Evolutionary conservation across 1,140 invertebrate species (phyloP), one percentile per base, ranked within the genome.

Genomic region (Trichomalopsis sarcophagae): DNA sequence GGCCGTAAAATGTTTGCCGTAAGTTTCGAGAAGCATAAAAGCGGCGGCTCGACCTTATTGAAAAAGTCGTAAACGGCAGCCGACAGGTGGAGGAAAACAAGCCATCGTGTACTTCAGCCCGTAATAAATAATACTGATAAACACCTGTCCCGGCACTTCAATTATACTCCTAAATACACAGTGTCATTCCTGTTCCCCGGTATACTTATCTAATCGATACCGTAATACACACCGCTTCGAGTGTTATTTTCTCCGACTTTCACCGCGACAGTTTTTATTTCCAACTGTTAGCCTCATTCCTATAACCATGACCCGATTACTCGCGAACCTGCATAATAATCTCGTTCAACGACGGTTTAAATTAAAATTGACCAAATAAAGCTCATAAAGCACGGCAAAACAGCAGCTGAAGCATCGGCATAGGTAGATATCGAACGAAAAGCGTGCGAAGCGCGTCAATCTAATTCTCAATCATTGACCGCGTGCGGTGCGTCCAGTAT

Each of bases 391-490:
- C 9, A 14, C 62, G 14, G 40, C 17, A 47, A 40, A 40, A n/a
- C 74, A 47, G 23, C 40, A 44, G 44, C 30, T 40, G n/a, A 1
- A 30, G n/a, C 27, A 30, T 4, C 27, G 5, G n/a, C 10, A 23
- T 6, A 13, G 69, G 23, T 5, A 13, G 5, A 36, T 44, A 47
- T 76, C 13, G 40, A 44, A 14, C 40, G 74, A 23, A 50, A 76
- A 76, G 44, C 30, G 73, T 11, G 73, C 30, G 30, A 40, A 13
- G 6, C 14, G 2, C 44, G 50, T 23, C 30, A 69, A 40, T 68
- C 36, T 36, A 81, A 71, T 71, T 40, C 33, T 21, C 62, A 13
- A 81, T 69, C 62, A 71, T 71, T 44, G 33, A 80, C 79, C 33
- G 36, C 33, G 21, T 11, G 17, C 6, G 21, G 10, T 4, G 27